Percentiles rank a stretch among this genome's conserved stretches.
Evolutionary conservation across 2,113 vertebrate species (phyloP).

Genomic region (Corapipo altera): DNA sequence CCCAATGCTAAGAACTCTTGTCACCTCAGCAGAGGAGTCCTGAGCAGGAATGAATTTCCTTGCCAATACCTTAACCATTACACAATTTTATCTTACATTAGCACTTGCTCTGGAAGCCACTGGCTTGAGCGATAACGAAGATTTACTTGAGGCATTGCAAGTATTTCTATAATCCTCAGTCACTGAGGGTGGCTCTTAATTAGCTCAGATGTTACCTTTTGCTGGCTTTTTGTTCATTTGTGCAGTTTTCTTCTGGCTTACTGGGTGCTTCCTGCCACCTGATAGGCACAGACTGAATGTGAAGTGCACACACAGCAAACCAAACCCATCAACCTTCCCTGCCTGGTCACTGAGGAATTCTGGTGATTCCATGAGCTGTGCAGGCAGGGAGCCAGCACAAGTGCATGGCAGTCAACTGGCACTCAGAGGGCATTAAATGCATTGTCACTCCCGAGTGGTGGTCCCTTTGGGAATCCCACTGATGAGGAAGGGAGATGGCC

Average conservation of each 20-base stretch:
- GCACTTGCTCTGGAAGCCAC: background rate
- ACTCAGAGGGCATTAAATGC: background rate
- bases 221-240: background rate
- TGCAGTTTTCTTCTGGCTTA: background rate
- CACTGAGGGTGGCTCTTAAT: background rate
- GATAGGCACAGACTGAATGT: background rate
- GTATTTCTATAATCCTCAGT: background rate
- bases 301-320: background rate
- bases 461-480: background rate
- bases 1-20: background rate
- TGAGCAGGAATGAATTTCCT: background rate
- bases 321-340: background rate
- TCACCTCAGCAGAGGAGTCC: background rate
- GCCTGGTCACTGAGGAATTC: background rate
- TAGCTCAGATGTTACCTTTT: background rate
- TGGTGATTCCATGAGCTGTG: background rate
- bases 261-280: background rate
- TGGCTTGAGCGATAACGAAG: background rate
- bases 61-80: background rate
- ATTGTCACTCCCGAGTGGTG: background rate
- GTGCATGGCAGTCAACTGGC: background rate
- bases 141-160: background rate
- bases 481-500: background rate
- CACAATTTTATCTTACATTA: background rate
- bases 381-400: background rate